Evolutionary conservation across 2,888 invertebrate genomes (phyloP).

Genomic region (Netelia melanura): DNA sequence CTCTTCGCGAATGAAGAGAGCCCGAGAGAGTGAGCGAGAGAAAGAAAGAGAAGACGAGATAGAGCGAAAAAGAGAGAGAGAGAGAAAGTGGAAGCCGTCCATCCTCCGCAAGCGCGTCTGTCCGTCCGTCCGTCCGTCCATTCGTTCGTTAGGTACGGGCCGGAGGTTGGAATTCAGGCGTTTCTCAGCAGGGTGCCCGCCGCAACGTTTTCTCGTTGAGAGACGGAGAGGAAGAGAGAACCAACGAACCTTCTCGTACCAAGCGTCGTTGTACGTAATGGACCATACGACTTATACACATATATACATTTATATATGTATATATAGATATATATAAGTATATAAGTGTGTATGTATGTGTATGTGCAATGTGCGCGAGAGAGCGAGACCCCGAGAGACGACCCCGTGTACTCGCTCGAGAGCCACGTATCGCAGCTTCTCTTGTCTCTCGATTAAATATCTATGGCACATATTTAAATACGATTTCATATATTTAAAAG

Average conservation of each 20-base stretch:
- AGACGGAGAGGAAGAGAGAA: constrained; percentile 46
- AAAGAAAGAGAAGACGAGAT: neutral
- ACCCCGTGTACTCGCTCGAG: constrained; percentile 58
- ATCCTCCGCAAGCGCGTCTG: constrained; percentile 66
- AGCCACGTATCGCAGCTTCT: constrained; percentile 43
- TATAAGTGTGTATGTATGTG: constrained; percentile 45
- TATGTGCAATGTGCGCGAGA: constrained; percentile 9
- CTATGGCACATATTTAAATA: constrained; percentile 12
- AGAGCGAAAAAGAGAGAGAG: constrained; percentile 23
- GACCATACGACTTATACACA: constrained; percentile 51
- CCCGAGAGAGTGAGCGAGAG: constrained; percentile 38
- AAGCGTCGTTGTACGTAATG: constrained; percentile 46
- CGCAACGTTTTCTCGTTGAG: constrained; percentile 67
- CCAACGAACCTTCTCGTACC: constrained; percentile 67
- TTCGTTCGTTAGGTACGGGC: constrained; percentile 82
- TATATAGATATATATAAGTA: constrained; percentile 31
- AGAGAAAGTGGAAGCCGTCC: constrained; percentile 67
- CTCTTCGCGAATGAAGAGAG: constrained; percentile 45
- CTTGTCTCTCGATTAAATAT: constrained; percentile 35
- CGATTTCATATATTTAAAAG: neutral
- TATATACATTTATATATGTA: constrained; percentile 12
- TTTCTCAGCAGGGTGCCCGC: constrained; percentile 81
- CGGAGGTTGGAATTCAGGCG: constrained; percentile 82
- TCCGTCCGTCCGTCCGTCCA: constrained; percentile 71
- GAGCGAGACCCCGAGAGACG: constrained; percentile 51